These are phyloP conservation scores for Timandra comae DNA, from an alignment of 2,888 invertebrate genomes.

Conservation along the genomic window DNA sequence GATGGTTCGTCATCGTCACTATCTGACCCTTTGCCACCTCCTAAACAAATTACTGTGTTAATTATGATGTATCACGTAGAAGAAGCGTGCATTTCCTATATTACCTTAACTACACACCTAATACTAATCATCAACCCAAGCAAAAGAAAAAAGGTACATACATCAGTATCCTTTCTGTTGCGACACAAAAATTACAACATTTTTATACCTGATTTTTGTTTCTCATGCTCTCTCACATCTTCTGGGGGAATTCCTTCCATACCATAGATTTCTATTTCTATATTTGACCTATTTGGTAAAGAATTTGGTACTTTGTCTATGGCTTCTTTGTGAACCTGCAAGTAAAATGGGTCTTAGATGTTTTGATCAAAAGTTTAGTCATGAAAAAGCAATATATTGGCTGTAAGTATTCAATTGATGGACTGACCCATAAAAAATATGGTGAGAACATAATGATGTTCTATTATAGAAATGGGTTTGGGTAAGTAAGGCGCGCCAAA, in stretches of 20 bases:
- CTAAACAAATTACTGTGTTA: conserved; percentile 36
- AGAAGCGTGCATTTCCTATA: conserved; percentile 5
- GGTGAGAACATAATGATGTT: conserved; percentile 44
- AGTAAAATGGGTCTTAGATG: conserved; percentile 23
- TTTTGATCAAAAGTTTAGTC: conserved; percentile 2
- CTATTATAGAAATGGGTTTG: conserved; percentile 42
- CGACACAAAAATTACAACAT: conserved; percentile 23
- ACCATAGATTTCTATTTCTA: conserved; percentile 99
- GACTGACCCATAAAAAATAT: conserved; percentile 32
- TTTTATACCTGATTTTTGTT: conserved; percentile 83
- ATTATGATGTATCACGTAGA: conserved; percentile 1
- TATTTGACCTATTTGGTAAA: conserved; percentile 96
- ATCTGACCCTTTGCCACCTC: conserved; percentile 83
- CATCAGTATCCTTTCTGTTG: conserved; percentile 42
- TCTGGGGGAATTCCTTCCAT: conserved; percentile 99
- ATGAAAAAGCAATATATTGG: conserved; percentile 2
- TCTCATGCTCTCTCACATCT: conserved; percentile 95
- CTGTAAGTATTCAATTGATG: no score
- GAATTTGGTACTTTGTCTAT: conserved; percentile 99
- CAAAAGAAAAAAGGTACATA: conserved; percentile 60
- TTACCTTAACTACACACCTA: conserved; percentile 50
- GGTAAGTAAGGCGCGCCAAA: conserved; percentile 56
- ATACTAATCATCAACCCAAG: conserved; percentile 41
- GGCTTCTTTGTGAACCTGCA: conserved; percentile 98
- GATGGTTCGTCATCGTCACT: conserved; percentile 91